Evolutionary conservation across 2,113 vertebrate genomes (phyloP).

Genomic region (Mormoops blainvillei): DNA sequence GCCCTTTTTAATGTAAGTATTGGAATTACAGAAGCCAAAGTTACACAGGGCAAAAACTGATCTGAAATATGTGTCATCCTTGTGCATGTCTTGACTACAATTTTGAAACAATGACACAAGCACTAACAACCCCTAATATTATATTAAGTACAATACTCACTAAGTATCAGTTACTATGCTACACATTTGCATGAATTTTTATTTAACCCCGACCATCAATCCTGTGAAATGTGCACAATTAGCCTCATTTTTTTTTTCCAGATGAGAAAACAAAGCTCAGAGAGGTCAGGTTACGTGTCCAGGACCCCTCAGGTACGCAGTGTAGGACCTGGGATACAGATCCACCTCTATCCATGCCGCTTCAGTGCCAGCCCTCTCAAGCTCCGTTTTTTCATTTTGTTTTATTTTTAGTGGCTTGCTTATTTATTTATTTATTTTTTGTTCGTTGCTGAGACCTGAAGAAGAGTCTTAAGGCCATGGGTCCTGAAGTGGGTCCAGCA

Average conservation of each 20-base stretch:
- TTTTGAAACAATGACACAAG: background rate
- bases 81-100: background rate
- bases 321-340: background rate
- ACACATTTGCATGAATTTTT: background rate
- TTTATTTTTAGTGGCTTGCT: background rate
- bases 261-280: background rate
- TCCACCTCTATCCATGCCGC: background rate
- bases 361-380: background rate
- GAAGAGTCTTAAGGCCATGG: background rate
- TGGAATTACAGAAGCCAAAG: background rate
- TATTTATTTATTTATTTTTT: background rate
- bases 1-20: background rate
- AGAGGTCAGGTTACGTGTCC: background rate
- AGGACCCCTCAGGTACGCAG: background rate
- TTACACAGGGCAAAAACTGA: background rate
- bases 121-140: background rate
- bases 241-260: background rate
- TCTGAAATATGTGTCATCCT: background rate
- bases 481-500: background rate
- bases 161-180: background rate
- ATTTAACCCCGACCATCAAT: background rate
- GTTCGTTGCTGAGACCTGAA: background rate
- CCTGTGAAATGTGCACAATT: background rate
- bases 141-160: background rate
- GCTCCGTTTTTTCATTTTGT: background rate